A percentile compares a stretch with the other conserved stretches of the same genome.
These are phyloP conservation scores for Tetanocera ferruginea DNA, from an alignment of 2,888 invertebrate genomes.

Conservation along the genomic window DNA sequence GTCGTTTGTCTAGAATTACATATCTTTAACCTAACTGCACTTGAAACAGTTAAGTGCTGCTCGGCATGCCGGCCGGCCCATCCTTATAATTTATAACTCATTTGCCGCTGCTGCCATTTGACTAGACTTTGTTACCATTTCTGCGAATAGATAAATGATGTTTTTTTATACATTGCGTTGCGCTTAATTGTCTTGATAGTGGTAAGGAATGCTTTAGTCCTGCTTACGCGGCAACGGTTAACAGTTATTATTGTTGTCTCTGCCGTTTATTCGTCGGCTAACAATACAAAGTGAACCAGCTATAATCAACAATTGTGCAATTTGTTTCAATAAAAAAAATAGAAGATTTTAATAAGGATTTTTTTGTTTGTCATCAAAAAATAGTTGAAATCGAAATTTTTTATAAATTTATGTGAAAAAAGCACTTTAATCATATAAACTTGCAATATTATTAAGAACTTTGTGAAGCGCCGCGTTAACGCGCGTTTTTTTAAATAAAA, in stretches of 20 bases:
- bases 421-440: neutral
- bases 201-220: slow-evolving; percentile 27
- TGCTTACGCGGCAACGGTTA: slow-evolving; percentile 28
- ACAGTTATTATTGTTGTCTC: slow-evolving; percentile 15
- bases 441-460: neutral
- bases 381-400: neutral
- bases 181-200: slow-evolving; percentile 31
- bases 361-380: neutral
- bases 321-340: neutral
- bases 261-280: neutral
- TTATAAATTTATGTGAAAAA: neutral
- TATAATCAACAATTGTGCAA: too few relatives aligned
- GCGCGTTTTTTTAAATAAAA: neutral
- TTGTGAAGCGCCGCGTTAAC: neutral
- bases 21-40: too few relatives aligned
- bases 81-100: too few relatives aligned
- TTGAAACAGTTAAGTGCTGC: too few relatives aligned
- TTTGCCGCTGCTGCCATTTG: too few relatives aligned
- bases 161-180: neutral
- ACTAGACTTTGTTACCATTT: too few relatives aligned
- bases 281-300: neutral
- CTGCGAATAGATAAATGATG: too few relatives aligned
- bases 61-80: too few relatives aligned
- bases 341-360: neutral
- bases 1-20: too few relatives aligned